A percentile compares a stretch with the other conserved stretches of the same genome.
Evolutionary conservation across 2,797 vertebrate species (phyloP).

Genomic region (Tolypeutes matacus): DNA sequence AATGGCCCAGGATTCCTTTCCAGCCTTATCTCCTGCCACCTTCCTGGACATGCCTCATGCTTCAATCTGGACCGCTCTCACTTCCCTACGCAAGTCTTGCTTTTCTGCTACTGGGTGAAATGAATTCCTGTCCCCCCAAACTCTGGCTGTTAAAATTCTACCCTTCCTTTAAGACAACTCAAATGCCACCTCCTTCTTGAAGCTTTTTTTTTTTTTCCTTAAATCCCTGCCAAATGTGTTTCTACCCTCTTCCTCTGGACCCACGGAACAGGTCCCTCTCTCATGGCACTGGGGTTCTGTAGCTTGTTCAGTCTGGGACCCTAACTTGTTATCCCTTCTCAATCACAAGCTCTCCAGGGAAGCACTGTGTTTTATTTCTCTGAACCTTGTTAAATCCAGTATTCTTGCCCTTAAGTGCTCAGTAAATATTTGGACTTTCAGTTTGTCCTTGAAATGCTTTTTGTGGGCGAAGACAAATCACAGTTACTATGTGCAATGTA

Average conservation of each 20-base stretch:
- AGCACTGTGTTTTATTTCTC: neutral
- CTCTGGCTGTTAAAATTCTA: neutral
- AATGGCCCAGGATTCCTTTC: neutral
- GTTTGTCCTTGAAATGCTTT: slow-evolving; percentile 27
- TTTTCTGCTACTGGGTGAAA: neutral
- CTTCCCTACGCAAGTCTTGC: neutral
- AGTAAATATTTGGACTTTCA: neutral
- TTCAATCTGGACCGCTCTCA: neutral
- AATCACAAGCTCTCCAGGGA: neutral
- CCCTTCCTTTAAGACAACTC: neutral
- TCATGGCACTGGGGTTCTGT: fast-evolving
- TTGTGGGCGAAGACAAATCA: neutral
- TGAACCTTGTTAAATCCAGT: neutral
- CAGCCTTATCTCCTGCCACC: neutral
- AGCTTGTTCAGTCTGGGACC: neutral
- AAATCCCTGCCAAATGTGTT: neutral
- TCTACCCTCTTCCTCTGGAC: neutral
- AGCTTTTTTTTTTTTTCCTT: neutral
- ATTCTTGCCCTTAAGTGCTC: neutral
- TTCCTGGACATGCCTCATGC: neutral
- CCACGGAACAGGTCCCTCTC: neutral
- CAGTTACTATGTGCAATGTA: neutral
- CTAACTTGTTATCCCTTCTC: neutral
- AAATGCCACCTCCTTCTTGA: neutral
- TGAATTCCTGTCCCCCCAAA: neutral